Conservation (phyloP, 2,797 vertebrate species). For the Danio albolineatus region DNA sequence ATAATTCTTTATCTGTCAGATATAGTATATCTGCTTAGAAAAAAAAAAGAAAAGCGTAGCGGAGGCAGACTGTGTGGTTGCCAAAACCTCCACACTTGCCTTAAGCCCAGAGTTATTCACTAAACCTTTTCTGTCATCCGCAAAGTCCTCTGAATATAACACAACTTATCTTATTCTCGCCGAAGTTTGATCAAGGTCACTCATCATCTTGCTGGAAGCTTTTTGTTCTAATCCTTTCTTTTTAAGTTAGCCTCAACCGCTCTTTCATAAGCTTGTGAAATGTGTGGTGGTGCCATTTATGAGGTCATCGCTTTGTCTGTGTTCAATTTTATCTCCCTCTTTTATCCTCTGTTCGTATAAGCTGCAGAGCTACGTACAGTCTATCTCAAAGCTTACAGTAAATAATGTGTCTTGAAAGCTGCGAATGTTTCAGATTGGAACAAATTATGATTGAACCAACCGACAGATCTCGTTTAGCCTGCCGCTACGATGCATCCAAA, state of each 20-base stretch:
- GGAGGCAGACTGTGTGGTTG: background rate
- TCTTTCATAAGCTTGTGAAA: slow-evolving; percentile 21
- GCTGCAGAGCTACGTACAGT: background rate
- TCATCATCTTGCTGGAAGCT: slow-evolving; percentile 17
- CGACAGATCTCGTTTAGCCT: too few relatives aligned
- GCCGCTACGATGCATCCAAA: too few relatives aligned
- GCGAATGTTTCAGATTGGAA: background rate
- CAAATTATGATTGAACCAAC: slow-evolving; percentile 3
- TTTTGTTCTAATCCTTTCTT: slow-evolving; percentile 42
- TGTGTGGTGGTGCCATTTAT: background rate
- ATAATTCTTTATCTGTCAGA: background rate
- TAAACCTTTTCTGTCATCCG: slow-evolving; percentile 21
- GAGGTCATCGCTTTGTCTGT: slow-evolving; percentile 14
- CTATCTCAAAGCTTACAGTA: slow-evolving; percentile 9
- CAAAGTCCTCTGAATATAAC: slow-evolving; percentile 46
- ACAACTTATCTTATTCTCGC: slow-evolving; percentile 54
- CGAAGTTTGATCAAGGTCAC: slow-evolving; percentile 65
- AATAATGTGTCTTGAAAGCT: slow-evolving; percentile 4
- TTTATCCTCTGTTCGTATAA: slow-evolving; percentile 8
- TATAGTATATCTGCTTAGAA: background rate
- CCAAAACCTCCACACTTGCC: background rate
- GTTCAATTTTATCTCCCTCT: slow-evolving; percentile 22
- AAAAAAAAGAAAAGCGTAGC: background rate
- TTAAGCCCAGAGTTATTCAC: slow-evolving; percentile 3
- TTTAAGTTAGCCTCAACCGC: background rate